These are phyloP conservation scores for Pogona vitticeps DNA, from an alignment of 2,113 vertebrate genomes.

Conservation along the genomic window DNA sequence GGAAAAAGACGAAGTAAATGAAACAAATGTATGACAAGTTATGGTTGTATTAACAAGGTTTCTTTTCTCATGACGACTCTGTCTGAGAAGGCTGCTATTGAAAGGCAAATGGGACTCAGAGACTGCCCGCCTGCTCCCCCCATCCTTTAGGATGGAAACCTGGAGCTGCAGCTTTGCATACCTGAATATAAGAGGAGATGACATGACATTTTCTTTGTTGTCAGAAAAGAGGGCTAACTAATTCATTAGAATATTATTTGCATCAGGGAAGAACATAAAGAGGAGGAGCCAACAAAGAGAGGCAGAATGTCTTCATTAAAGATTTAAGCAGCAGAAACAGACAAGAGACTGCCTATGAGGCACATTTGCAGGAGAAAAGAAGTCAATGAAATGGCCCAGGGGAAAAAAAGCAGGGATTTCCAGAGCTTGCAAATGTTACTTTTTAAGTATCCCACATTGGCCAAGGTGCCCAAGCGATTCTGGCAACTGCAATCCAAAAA, in stretches of 20 bases:
- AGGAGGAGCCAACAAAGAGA: conserved; percentile 1
- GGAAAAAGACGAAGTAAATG: no score
- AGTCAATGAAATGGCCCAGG: not conserved
- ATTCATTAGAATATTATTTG: not conserved
- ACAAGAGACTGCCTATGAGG: not conserved
- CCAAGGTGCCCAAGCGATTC: no score
- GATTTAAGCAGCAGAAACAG: conserved; percentile 15
- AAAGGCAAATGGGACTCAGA: not conserved
- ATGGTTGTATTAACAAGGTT: no score
- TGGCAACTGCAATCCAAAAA: no score
- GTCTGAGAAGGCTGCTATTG: not conserved
- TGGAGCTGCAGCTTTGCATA: not conserved
- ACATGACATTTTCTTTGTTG: not conserved
- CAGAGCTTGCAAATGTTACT: no score
- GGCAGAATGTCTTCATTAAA: conserved; percentile 20
- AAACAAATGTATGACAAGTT: no score
- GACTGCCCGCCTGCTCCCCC: no score
- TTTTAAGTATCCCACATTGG: no score
- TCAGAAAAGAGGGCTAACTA: not conserved
- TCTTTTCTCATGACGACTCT: not conserved
- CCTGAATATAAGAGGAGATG: not conserved
- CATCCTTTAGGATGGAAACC: not conserved
- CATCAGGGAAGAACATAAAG: not conserved
- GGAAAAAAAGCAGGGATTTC: not conserved
- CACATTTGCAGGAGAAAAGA: not conserved